These are phyloP conservation scores for Gobiocypris rarus DNA, from an alignment of 2,113 vertebrate species.

Conservation along the genomic window DNA sequence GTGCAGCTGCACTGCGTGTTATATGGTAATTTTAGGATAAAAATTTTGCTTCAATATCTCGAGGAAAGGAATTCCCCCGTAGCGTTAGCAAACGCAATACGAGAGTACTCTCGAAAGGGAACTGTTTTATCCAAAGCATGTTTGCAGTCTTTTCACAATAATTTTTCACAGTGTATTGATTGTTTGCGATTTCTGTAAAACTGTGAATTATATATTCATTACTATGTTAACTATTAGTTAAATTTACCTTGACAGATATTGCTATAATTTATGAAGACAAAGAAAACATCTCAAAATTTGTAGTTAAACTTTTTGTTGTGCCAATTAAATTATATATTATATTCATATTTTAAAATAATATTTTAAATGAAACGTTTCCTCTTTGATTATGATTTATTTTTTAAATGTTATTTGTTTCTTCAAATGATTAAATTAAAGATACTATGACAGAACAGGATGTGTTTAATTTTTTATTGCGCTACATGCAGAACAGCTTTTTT, in stretches of 20 bases:
- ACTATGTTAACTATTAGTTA: background rate
- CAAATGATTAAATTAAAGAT: background rate
- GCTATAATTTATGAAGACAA: background rate
- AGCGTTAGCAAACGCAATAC: too few relatives aligned
- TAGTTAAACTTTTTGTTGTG: background rate
- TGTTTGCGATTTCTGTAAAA: background rate
- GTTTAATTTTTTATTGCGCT: background rate
- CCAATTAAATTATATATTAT: background rate
- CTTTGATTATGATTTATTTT: background rate
- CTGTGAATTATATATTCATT: background rate
- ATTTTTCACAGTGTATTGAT: too few relatives aligned
- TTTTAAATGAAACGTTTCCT: background rate
- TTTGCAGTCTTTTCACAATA: too few relatives aligned
- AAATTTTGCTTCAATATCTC: too few relatives aligned
- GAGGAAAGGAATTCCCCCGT: too few relatives aligned
- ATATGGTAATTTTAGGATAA: too few relatives aligned
- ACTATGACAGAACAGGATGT: background rate
- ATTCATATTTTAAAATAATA: background rate
- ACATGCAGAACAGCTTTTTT: background rate
- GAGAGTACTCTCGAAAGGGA: too few relatives aligned
- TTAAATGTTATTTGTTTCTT: background rate
- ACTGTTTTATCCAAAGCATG: too few relatives aligned
- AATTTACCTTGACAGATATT: background rate
- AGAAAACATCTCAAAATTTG: background rate
- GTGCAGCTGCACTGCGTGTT: too few relatives aligned